Evolutionary conservation across 2,113 vertebrate species (phyloP), one percentile per base, ranked within the genome.

Genomic region (Paracanthobrama guichenoti): DNA sequence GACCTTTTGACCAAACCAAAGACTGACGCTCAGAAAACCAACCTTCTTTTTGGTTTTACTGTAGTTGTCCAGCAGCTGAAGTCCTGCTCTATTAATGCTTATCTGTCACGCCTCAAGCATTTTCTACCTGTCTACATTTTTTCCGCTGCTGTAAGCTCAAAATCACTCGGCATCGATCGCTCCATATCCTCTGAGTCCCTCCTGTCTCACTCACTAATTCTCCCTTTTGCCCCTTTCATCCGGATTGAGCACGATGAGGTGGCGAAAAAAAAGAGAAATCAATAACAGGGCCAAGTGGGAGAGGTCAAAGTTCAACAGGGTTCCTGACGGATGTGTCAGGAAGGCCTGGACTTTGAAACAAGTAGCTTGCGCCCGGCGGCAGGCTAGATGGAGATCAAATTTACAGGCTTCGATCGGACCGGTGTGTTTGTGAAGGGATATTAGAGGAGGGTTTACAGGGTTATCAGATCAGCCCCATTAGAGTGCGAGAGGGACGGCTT

Each of bases 271-370:
- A 88, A 91, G 86, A 89, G 89, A 94, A 96, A 97, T 96, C 95
- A 95, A 97, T 95, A 96, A 89, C 86, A 60, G 91, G 88, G 91
- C 92, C 95, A 90, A 95, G 95, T 93, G 94, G 90, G 90, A 84
- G 82, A 92, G 96, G 95, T 96, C 94, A 95, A 88, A 94, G 96
- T 95, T 96, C 95, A 96, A 95, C 93, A 90, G 96, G 96, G 95
- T 95, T 94, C 94, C 95, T 96, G 95, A 96, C 94, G 95, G 96
- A 96, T 93, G 93, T 94, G 94, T 94, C 94, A 93, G 93, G 93
- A 90, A 93, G 94, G 94, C 94, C 93, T 94, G 94, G 93, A 94
- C 93, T 94, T 93, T 88, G 90, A 92, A 84, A 91, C 90, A 88
- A 93, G 93, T 92, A 91, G 91, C 94, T 94, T 92, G 88, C 91